Evolutionary conservation across 2,797 vertebrate species (phyloP), one percentile per base, ranked within the genome.

Genomic region (Gymnoscopelus braueri): DNA sequence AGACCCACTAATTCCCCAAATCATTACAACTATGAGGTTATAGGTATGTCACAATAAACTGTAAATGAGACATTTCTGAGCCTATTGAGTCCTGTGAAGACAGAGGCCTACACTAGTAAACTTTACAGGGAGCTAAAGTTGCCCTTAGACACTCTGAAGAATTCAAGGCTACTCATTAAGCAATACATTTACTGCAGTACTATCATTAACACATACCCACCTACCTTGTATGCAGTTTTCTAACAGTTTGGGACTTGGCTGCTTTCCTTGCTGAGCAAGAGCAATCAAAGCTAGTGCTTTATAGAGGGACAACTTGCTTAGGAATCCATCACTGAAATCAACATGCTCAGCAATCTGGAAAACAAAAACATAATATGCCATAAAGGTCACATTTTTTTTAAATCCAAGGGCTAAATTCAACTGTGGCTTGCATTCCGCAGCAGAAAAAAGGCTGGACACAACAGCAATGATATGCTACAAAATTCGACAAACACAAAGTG

Each of bases 141-240:
- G 65, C 52, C 59, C 44, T 85, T 74, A 73, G 65, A 80, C 60
- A 73, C 59, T 15, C 52, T 19, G 9, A 52, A 57, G 66, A 72
- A 56, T 71, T 23, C 67, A 44, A 68, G 81, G 67, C 77, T 75
- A 84, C 72, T 90, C 65, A 89, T 88, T 85, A 87, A 89, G 73
- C 80, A 52, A 66, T 75, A 66, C 61, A 35, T 84, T 87, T 49
- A 81, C 63, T 44, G 62, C 52, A 29, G 75, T 65, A 59, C 54
- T 48, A 60, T 81, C 50, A 19, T 61, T 35, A 60, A 23, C 14
- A 15, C 26, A 8, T 29, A 24, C 39, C 60, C 67, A 55, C 84
- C 66, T 82, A 94, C 94, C 94, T 89, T 92, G 93, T 82, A 93
- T 92, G 87, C 84, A 93, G 77, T 91, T 94, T 70, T 95, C 92